Conservation (phyloP, 2,888 invertebrate genomes). For the Drosophila paranaensis region DNA sequence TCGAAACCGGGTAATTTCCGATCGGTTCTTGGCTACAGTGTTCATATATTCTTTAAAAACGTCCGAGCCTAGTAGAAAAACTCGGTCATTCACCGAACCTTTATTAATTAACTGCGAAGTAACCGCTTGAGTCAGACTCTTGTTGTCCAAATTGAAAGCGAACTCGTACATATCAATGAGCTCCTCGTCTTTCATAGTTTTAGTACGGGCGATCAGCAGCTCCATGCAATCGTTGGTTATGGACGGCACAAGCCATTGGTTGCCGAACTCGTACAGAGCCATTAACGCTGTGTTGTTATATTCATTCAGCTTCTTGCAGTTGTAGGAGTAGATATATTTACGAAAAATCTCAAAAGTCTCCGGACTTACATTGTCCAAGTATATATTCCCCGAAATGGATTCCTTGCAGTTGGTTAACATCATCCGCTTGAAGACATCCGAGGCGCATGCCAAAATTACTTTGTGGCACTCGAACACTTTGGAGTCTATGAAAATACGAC, state of each 20-base stretch:
- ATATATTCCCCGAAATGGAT: constrained; percentile 18
- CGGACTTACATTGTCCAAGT: constrained; percentile 9
- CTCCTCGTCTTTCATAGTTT: not conserved
- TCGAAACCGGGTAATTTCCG: not conserved
- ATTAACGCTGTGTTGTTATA: constrained; percentile 10
- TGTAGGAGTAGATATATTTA: constrained; percentile 26
- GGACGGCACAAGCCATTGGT: constrained; percentile 28
- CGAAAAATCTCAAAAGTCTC: constrained; percentile 34
- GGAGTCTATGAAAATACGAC: constrained; percentile 15
- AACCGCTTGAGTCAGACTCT: not conserved
- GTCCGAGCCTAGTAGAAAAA: not conserved
- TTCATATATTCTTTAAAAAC: not conserved
- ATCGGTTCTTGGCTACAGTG: not conserved
- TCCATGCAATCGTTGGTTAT: constrained; percentile 6
- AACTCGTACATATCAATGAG: constrained; percentile 13
- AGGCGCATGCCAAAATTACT: constrained; percentile 29
- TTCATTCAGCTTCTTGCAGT: not conserved
- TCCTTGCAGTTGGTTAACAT: constrained; percentile 26
- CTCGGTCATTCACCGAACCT: not conserved
- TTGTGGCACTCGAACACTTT: constrained; percentile 30
- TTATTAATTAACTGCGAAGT: not conserved
- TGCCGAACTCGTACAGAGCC: constrained; percentile 17
- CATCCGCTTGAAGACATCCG: constrained; percentile 31
- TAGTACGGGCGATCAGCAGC: not conserved
- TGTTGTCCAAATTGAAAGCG: not conserved